Evolutionary conservation across 1,140 invertebrate genomes (phyloP), one percentile per base, ranked within the genome.

Genomic region (Pectinophora gossypiella): DNA sequence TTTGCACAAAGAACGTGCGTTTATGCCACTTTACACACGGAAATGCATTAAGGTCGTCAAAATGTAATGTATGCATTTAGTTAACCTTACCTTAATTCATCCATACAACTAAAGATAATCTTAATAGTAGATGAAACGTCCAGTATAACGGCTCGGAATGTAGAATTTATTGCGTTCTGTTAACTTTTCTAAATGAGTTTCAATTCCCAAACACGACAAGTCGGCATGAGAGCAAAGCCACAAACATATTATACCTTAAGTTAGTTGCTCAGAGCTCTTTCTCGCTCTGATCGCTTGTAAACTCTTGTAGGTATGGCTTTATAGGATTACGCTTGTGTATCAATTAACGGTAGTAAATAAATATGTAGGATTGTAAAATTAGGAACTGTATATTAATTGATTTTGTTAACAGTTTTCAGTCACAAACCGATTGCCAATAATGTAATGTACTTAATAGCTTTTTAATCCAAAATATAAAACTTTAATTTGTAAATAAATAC

Each of bases 151-250:
- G 65, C 53, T 61, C 58, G 68, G 69, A 76, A 80, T 73, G 69
- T 76, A 49, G 65, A 76, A 83, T 79, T 83, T 77, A 83, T 76
- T 68, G 63, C 61, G 61, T 77, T 72, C 68, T 21, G 51, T 46
- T 47, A 47, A 47, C n/a, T 82, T 75, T 72, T 76, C 61, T 72
- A 73, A 77, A 78, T 71, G 64, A 64, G 68, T 74, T 79, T 72
- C 71, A 67, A 76, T 75, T 72, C 58, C 56, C 54, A 72, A 69
- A 75, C 62, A 65, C 47, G 53, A 61, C 45, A 64, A 22, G 60
- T 61, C 54, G 49, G 49, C 43, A 47, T 49, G 19, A 51, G 19
- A 50, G 47, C 50, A 47, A 63, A 63, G 55, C 49, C 51, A 36
- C 54, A 36, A 60, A 62, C 49, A 60, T 57, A 49, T 19, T 38